Percentiles rank a stretch among this genome's conserved stretches.
phyloP scores from a whole-genome alignment of 2,888 invertebrate species.

The Quadroppia sp. region DNA sequence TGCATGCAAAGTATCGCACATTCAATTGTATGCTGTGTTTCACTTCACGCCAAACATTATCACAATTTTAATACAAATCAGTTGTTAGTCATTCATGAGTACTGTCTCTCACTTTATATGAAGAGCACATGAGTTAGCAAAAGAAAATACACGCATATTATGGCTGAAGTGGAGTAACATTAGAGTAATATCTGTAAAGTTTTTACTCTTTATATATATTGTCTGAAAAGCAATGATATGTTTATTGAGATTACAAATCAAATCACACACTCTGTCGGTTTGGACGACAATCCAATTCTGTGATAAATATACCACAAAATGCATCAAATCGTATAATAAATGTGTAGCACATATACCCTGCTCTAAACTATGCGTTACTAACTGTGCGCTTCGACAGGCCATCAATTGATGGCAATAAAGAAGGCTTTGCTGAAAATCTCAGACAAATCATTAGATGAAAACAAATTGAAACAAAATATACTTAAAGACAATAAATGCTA shows the following conservation, averaged over 20 bases:
- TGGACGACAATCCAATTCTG: slow-evolving; percentile 33
- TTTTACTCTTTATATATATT: slow-evolving; percentile 10
- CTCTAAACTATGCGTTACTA: not conserved
- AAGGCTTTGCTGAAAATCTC: not conserved
- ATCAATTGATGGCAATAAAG: not conserved
- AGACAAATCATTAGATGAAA: not conserved
- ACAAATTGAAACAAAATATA: not conserved
- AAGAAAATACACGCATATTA: slow-evolving; percentile 16
- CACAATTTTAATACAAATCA: slow-evolving; percentile 28
- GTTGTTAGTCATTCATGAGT: slow-evolving; percentile 33
- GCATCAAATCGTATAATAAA: slow-evolving; percentile 12
- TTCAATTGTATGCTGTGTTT: slow-evolving; percentile 11
- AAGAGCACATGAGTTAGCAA: not conserved
- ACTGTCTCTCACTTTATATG: not conserved
- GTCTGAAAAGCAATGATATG: slow-evolving; percentile 3
- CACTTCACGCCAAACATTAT: slow-evolving; percentile 33
- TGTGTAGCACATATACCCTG: too few relatives aligned
- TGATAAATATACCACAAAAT: slow-evolving; percentile 19
- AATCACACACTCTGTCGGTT: slow-evolving; percentile 36
- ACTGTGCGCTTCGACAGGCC: not conserved
- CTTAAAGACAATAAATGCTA: not conserved
- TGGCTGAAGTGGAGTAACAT: not conserved
- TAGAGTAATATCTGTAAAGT: slow-evolving; percentile 26
- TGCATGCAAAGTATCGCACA: not conserved
- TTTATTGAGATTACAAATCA: slow-evolving; percentile 31